A percentile compares a stretch with the other conserved stretches of the same genome.
These are phyloP conservation scores for Sterrhoptilus dennistouni DNA, from an alignment of 2,113 vertebrate genomes.

Conservation along the genomic window DNA sequence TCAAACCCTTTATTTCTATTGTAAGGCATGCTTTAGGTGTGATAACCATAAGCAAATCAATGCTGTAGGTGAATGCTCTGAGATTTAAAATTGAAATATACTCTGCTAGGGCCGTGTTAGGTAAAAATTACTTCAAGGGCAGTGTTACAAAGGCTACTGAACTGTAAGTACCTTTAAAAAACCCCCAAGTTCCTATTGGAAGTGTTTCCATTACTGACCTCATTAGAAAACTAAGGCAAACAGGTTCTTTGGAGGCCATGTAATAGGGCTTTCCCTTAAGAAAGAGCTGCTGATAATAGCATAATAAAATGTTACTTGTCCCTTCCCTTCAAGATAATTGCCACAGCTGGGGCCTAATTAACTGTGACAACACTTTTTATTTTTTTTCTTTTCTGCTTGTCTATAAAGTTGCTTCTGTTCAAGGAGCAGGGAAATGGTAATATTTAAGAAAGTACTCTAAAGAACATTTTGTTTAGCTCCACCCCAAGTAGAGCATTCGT, in stretches of 20 bases:
- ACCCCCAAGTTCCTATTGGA: rapidly evolving
- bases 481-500: not conserved
- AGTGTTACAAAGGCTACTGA: not conserved
- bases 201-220: not conserved
- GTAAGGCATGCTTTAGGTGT: not conserved
- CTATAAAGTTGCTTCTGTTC: not conserved
- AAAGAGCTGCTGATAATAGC: not conserved
- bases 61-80: not conserved
- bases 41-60: not conserved
- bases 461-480: not conserved
- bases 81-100: not conserved
- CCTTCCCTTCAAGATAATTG: not conserved
- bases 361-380: not conserved
- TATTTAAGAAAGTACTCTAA: not conserved
- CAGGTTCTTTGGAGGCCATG: not conserved
- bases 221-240: not conserved
- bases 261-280: not conserved
- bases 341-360: not conserved
- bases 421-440: not conserved
- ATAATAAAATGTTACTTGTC: not conserved
- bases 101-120: not conserved
- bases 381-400: not conserved
- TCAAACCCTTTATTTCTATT: not conserved
- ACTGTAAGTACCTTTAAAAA: not conserved
- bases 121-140: not conserved